Conservation (phyloP, 2,797 vertebrate species). For the Takifugu ocellatus region DNA sequence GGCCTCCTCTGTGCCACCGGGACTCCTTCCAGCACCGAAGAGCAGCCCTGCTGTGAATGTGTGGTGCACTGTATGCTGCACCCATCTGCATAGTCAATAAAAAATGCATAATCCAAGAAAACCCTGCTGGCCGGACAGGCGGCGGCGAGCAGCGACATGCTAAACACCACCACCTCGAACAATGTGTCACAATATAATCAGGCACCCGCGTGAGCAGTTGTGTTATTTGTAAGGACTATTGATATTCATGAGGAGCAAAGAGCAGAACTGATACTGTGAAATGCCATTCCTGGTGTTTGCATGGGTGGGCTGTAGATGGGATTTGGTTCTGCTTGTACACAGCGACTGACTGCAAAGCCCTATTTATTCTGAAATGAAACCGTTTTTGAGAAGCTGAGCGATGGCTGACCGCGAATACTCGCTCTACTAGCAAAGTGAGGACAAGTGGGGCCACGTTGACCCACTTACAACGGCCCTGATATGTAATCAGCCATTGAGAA, state of each 20-base stretch:
- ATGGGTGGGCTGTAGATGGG: background rate
- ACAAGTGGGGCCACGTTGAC: no score
- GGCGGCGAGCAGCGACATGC: no score
- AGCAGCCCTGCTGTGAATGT: background rate
- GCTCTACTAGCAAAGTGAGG: no score
- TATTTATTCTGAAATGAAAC: background rate
- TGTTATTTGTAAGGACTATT: background rate
- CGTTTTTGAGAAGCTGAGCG: no score
- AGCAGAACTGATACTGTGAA: background rate
- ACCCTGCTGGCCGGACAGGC: background rate
- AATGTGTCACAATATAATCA: background rate
- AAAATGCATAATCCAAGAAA: background rate
- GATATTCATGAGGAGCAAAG: background rate
- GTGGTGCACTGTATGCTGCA: no score
- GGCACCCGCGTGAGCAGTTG: no score
- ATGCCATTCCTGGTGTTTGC: background rate
- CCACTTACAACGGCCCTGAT: no score
- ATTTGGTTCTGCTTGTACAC: background rate
- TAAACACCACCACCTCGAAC: background rate
- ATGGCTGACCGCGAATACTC: no score
- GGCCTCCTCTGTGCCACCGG: constrained; percentile 32
- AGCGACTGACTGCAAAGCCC: background rate
- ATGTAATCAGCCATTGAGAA: no score
- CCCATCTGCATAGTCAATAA: background rate
- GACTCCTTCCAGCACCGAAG: constrained; percentile 45